A percentile compares a stretch with the other conserved stretches of the same genome.
phyloP scores from a whole-genome alignment of 1,140 invertebrate species.

The Mamestra configurata region DNA sequence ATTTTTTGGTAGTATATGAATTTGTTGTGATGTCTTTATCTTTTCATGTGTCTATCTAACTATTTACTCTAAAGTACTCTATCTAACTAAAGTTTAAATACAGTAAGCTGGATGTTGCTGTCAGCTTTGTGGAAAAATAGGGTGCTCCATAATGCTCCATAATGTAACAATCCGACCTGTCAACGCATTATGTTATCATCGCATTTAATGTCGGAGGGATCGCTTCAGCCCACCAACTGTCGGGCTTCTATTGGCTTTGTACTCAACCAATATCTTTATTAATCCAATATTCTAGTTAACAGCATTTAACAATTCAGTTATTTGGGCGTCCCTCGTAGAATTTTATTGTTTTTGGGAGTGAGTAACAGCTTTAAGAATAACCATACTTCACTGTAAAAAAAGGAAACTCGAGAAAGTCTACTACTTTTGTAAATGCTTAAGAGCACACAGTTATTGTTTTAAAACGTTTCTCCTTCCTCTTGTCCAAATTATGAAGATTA shows the following conservation, averaged over 20 bases:
- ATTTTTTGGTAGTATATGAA: not conserved
- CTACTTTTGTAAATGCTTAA: not conserved
- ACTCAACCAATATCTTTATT: conserved; percentile 19
- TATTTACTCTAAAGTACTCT: not conserved
- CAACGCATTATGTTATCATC: conserved; percentile 35
- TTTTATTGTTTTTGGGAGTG: not conserved
- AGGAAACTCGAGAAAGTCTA: conserved; percentile 39
- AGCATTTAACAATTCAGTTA: not conserved
- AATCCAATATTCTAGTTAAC: conserved; percentile 29
- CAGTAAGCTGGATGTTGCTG: not conserved
- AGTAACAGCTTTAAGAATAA: not conserved
- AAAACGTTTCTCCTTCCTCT: not conserved
- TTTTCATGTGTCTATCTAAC: too few relatives aligned
- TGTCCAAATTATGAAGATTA: conserved; percentile 22
- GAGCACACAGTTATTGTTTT: conserved; percentile 7
- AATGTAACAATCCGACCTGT: conserved; percentile 22
- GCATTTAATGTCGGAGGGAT: conserved; percentile 23
- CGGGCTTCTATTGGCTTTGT: conserved; percentile 18
- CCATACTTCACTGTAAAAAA: conserved; percentile 42
- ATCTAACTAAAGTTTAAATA: not conserved
- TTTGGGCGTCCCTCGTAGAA: not conserved
- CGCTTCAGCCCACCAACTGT: conserved; percentile 8
- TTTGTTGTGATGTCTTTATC: too few relatives aligned
- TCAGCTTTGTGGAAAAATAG: not conserved
- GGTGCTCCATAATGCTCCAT: not conserved